phyloP scores from a whole-genome alignment of 2,113 vertebrate genomes.

The Ginglymostoma cirratum region DNA sequence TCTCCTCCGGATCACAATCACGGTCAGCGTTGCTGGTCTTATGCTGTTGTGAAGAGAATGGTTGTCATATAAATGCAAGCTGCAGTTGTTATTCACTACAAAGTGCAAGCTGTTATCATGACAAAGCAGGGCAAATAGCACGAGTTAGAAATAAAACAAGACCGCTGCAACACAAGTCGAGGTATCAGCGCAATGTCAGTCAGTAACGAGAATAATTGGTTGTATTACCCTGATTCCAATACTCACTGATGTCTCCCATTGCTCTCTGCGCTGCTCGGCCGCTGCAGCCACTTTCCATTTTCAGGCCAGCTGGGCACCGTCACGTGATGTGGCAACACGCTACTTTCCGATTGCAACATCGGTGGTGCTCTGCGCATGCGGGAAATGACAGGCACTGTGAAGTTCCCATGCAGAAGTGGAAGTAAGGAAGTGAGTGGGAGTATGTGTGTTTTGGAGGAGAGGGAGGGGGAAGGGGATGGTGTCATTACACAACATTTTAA shows the following conservation, averaged over 20 bases:
- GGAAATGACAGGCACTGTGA: not conserved
- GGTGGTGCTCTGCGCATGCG: not conserved
- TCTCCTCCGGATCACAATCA: not conserved
- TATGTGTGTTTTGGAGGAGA: not conserved
- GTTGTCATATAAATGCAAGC: not conserved
- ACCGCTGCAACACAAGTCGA: not conserved
- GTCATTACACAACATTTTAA: not conserved
- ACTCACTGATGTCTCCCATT: slow-evolving; percentile 12
- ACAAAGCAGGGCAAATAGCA: not conserved
- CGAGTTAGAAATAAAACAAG: not conserved
- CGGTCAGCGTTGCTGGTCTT: not conserved
- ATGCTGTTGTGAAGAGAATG: not conserved
- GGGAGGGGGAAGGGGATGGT: not conserved
- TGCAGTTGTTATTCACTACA: not conserved
- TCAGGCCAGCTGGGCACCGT: not conserved
- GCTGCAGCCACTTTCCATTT: not conserved
- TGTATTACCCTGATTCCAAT: not conserved
- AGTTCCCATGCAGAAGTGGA: not conserved
- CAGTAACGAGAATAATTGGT: not conserved
- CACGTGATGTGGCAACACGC: not conserved
- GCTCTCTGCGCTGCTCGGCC: not conserved
- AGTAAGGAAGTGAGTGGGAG: not conserved
- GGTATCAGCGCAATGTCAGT: not conserved
- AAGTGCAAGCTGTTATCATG: not conserved
- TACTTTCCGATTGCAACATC: not conserved